Conservation (phyloP, 2,797 vertebrate species). For the Petrocephalus schoutedeni region DNA sequence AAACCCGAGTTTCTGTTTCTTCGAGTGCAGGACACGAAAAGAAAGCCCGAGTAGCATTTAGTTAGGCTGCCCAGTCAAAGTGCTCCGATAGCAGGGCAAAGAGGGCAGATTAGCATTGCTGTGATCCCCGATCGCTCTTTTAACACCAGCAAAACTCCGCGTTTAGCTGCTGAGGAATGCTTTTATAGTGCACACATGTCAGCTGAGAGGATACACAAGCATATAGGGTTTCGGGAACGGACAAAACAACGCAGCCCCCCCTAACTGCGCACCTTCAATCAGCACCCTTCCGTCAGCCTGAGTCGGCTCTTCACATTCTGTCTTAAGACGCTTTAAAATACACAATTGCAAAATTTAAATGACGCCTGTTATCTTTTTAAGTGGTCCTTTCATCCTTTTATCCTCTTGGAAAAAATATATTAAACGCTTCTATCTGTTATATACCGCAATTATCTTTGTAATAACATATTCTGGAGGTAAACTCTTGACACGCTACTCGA, state of each 20-base stretch:
- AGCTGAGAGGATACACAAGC: conserved; percentile 23
- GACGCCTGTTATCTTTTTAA: background rate
- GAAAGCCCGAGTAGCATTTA: background rate
- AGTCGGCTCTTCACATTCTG: background rate
- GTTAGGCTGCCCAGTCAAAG: background rate
- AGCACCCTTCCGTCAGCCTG: background rate
- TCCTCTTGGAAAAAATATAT: background rate
- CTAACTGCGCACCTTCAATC: background rate
- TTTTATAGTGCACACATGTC: conserved; percentile 13
- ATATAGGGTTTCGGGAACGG: background rate
- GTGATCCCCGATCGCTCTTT: conserved; percentile 19
- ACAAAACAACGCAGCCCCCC: background rate
- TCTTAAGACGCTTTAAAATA: conserved; percentile 1
- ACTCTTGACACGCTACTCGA: background rate
- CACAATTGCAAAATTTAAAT: background rate
- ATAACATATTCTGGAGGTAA: background rate
- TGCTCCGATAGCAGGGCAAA: conserved; percentile 24
- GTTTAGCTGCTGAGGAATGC: conserved; percentile 26
- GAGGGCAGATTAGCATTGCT: conserved; percentile 19
- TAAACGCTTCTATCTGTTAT: conserved; percentile 11
- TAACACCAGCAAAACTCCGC: conserved; percentile 24
- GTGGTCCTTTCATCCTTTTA: background rate
- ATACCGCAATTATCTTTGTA: conserved; percentile 5
- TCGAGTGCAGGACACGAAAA: background rate
- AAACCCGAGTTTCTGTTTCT: background rate